A percentile compares a stretch with the other conserved stretches of the same genome.
These are phyloP conservation scores for Biston betularia DNA, from an alignment of 2,888 invertebrate species.

Conservation along the genomic window DNA sequence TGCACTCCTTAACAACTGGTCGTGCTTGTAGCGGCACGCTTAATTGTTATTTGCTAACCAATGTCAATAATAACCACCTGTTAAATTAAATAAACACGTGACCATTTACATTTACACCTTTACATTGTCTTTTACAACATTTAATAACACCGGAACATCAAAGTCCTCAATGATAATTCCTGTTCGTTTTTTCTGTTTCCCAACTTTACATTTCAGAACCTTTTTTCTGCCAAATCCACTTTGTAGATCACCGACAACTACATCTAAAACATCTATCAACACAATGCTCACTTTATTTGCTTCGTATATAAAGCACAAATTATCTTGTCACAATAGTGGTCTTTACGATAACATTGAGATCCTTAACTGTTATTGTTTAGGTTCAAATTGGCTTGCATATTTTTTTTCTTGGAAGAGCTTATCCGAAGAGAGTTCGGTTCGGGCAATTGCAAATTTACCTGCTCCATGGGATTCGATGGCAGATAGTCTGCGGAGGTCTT, in stretches of 20 bases:
- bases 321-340: constrained; percentile 39
- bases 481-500: constrained; percentile 51
- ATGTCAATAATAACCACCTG: constrained; percentile 11
- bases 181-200: constrained; percentile 49
- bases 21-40: constrained; percentile 31
- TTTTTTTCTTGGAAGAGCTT: constrained; percentile 53
- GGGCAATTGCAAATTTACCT: constrained; percentile 75
- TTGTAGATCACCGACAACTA: constrained; percentile 63
- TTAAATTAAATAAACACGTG: constrained; percentile 26
- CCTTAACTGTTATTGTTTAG: constrained; percentile 49
- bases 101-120: constrained; percentile 19
- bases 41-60: constrained; percentile 33
- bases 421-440: constrained; percentile 58
- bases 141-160: constrained; percentile 37
- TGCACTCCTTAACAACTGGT: constrained; percentile 36
- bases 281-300: constrained; percentile 57
- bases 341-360: constrained; percentile 40
- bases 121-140: constrained; percentile 20
- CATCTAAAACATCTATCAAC: constrained; percentile 46
- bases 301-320: constrained; percentile 53
- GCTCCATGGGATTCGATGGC: constrained; percentile 62
- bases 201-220: constrained; percentile 53
- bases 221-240: constrained; percentile 53
- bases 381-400: constrained; percentile 58
- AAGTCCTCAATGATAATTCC: constrained; percentile 24